Conservation (phyloP, 2,113 vertebrate genomes). For the Polypterus senegalus region DNA sequence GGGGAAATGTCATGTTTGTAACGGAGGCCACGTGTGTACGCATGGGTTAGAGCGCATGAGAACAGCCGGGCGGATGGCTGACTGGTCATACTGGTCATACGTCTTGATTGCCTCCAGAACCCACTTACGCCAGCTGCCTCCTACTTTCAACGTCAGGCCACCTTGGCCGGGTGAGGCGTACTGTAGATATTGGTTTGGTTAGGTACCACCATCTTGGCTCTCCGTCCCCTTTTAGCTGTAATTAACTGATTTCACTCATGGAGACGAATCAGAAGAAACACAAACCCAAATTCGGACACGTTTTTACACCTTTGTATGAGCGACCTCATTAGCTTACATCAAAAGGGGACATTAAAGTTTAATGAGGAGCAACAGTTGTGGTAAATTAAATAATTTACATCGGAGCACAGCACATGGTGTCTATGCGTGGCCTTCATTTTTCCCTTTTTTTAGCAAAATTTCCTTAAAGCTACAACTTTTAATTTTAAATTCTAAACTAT, state of each 20-base stretch:
- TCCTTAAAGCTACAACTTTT: too few relatives aligned
- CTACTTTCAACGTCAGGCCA: too few relatives aligned
- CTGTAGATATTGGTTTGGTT: too few relatives aligned
- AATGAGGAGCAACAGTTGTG: slow-evolving; percentile 61
- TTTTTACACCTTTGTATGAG: slow-evolving; percentile 16
- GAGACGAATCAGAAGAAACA: slow-evolving; percentile 18
- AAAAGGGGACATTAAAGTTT: slow-evolving; percentile 62
- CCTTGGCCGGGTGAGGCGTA: too few relatives aligned
- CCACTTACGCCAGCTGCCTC: too few relatives aligned
- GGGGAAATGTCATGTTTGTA: too few relatives aligned
- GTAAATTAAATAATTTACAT: slow-evolving; percentile 64
- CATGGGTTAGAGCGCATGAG: too few relatives aligned
- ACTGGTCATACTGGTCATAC: too few relatives aligned
- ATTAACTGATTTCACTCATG: slow-evolving; percentile 33
- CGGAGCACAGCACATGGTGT: slow-evolving; percentile 13
- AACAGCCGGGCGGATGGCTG: too few relatives aligned
- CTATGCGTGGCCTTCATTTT: background rate
- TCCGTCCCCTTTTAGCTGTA: slow-evolving; percentile 31
- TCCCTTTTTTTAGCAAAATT: background rate
- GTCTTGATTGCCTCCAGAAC: too few relatives aligned
- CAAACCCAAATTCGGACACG: slow-evolving; percentile 5
- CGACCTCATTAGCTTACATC: slow-evolving; percentile 64
- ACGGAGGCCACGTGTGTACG: too few relatives aligned
- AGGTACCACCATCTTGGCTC: background rate
- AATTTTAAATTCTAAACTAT: too few relatives aligned